These are phyloP conservation scores for Cathartes aura DNA, from an alignment of 2,113 vertebrate species.

Conservation along the genomic window DNA sequence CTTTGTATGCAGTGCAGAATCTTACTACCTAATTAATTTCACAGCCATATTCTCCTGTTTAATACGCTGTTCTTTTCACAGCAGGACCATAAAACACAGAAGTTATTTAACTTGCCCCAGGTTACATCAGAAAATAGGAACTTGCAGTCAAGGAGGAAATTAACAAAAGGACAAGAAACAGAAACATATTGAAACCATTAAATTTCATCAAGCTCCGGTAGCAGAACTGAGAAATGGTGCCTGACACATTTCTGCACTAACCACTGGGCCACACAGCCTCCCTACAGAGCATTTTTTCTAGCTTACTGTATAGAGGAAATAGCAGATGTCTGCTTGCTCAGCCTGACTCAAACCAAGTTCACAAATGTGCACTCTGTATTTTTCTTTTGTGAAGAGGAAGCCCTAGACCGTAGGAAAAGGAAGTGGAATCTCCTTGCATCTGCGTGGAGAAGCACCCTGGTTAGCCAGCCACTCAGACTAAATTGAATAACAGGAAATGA, in stretches of 20 bases:
- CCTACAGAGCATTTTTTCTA: neutral
- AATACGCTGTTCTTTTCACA: rapidly evolving
- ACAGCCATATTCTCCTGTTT: neutral
- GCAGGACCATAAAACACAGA: neutral
- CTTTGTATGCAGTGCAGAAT: neutral
- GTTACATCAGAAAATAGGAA: neutral
- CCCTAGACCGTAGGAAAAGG: neutral
- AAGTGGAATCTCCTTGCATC: neutral
- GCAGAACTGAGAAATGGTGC: neutral
- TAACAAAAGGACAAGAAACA: neutral
- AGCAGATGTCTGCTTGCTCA: neutral
- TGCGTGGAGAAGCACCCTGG: neutral
- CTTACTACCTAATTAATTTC: neutral
- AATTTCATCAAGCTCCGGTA: neutral
- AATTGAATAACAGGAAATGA: neutral
- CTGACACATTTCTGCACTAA: neutral
- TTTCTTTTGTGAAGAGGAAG: neutral
- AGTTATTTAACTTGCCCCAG: neutral
- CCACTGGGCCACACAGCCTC: neutral
- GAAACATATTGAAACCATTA: neutral
- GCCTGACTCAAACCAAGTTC: neutral
- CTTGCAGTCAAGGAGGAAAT: neutral
- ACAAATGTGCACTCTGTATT: rapidly evolving
- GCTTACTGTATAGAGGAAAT: neutral
- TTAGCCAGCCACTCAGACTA: neutral